phyloP scores from a whole-genome alignment of 2,888 invertebrate genomes.

The Dryococelus australis region DNA sequence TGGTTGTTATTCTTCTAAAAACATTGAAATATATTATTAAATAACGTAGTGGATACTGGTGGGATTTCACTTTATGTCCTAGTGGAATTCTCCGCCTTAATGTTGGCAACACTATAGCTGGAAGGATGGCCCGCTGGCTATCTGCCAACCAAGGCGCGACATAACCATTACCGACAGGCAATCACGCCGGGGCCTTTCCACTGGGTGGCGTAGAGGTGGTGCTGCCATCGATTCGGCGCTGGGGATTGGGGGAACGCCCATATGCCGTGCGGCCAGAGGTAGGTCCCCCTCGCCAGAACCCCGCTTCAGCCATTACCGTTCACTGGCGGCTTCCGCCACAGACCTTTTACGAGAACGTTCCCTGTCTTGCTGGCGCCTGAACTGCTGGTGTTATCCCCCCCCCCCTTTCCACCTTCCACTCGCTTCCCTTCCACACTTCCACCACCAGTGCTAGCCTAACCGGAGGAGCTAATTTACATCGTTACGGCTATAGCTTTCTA shows the following conservation, averaged over 20 bases:
- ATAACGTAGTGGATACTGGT: no score
- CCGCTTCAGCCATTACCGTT: not conserved
- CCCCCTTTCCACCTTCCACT: not conserved
- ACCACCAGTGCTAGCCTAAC: no score
- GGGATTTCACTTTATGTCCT: no score
- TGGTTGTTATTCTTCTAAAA: no score
- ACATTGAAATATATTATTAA: no score
- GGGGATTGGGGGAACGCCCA: not conserved
- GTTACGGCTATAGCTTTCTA: not conserved
- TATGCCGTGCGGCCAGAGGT: not conserved
- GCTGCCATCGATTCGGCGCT: not conserved
- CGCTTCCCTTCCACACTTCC: not conserved
- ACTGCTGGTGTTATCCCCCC: no score
- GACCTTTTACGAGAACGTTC: not conserved
- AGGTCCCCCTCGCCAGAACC: not conserved
- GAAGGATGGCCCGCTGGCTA: not conserved
- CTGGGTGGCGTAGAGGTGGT: not conserved
- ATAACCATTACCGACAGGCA: conserved; percentile 16
- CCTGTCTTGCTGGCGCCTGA: not conserved
- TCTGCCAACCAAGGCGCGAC: not conserved
- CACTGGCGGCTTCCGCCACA: not conserved
- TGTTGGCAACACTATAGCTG: no score
- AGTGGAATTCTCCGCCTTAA: no score
- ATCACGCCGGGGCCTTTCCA: not conserved
- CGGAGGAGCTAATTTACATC: not conserved